These are phyloP conservation scores for Calephelis virginiensis DNA, from an alignment of 1,140 invertebrate genomes.

Conservation along the genomic window DNA sequence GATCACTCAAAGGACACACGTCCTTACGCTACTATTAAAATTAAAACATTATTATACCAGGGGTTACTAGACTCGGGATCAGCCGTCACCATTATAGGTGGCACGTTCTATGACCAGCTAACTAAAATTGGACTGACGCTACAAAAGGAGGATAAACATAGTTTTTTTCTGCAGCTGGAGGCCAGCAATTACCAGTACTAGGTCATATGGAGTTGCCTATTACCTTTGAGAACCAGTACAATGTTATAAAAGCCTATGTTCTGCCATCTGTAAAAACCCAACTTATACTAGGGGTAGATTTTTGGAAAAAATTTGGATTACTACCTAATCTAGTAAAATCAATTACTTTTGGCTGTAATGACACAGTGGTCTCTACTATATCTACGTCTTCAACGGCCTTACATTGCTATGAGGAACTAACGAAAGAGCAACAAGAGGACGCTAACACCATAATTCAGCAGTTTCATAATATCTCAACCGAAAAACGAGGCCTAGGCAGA, in stretches of 20 bases:
- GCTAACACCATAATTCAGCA: slow-evolving; percentile 23
- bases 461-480: slow-evolving; percentile 26
- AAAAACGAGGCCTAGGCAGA: slow-evolving; percentile 24
- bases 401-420: slow-evolving; percentile 13
- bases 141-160: too few species aligned
- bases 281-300: slow-evolving; percentile 32
- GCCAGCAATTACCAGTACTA: too few species aligned
- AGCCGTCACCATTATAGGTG: too few species aligned
- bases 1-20: too few species aligned
- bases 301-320: slow-evolving; percentile 13
- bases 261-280: slow-evolving; percentile 21
- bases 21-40: too few species aligned
- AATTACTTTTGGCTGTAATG: slow-evolving; percentile 1
- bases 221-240: slow-evolving; percentile 25
- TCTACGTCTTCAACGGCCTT: background rate
- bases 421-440: background rate
- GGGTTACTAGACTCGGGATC: too few species aligned
- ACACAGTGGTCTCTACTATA: background rate
- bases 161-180: too few species aligned
- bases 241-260: slow-evolving; percentile 28
- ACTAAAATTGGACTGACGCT: too few species aligned
- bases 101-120: too few species aligned
- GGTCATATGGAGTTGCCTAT: too few species aligned
- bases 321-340: slow-evolving; percentile 23
- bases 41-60: too few species aligned